Conservation (phyloP, 2,113 vertebrate genomes). For the Aythya baeri region DNA sequence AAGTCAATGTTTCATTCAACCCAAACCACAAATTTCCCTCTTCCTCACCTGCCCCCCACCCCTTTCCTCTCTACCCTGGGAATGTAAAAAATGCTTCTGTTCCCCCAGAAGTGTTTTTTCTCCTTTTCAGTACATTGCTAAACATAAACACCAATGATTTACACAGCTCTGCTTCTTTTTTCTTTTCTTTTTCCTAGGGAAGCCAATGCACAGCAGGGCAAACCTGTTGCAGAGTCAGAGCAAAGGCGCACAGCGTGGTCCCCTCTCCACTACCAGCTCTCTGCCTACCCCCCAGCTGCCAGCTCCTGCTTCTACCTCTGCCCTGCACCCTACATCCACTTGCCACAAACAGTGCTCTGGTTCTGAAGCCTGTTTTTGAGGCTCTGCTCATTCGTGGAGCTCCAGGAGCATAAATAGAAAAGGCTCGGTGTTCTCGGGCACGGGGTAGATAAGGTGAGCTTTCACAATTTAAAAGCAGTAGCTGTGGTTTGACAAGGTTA, state of each 20-base stretch:
- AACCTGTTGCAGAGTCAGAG: background rate
- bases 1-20: constrained; percentile 49
- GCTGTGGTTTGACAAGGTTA: background rate
- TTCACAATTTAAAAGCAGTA: accelerated
- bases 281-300: background rate
- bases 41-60: background rate
- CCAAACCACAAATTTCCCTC: constrained; percentile 23
- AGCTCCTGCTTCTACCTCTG: background rate
- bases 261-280: background rate
- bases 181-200: background rate
- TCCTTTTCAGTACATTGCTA: constrained; percentile 4
- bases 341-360: accelerated
- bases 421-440: accelerated
- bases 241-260: background rate
- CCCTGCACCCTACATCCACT: background rate
- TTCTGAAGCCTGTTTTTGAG: background rate
- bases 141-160: background rate
- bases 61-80: background rate
- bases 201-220: background rate
- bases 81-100: constrained; percentile 9
- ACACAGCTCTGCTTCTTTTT: background rate
- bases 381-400: background rate
- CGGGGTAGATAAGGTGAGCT: background rate
- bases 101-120: background rate
- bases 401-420: background rate